A percentile compares a stretch with the other conserved stretches of the same genome.
These are phyloP conservation scores for Neosalanx taihuensis DNA, from an alignment of 2,797 vertebrate species.

Conservation along the genomic window DNA sequence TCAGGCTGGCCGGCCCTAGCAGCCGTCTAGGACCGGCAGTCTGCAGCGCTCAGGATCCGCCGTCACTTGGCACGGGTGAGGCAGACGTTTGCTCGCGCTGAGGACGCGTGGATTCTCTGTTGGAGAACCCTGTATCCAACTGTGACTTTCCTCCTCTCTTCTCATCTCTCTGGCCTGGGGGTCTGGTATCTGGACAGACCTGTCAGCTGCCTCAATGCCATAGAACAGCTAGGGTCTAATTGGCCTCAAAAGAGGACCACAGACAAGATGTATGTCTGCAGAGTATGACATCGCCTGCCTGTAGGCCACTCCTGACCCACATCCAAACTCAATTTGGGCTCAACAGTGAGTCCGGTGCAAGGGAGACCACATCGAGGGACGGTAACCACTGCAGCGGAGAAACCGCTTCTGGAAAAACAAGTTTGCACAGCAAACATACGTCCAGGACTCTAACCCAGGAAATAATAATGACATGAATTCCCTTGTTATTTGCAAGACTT, in stretches of 20 bases:
- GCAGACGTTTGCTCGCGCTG: too few species aligned
- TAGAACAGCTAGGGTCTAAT: constrained; percentile 62
- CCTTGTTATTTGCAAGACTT: too few species aligned
- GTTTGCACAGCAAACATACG: too few species aligned
- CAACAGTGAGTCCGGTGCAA: background rate
- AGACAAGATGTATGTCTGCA: too few species aligned
- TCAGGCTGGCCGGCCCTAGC: background rate
- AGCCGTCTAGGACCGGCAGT: constrained; percentile 7
- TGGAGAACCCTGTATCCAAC: too few species aligned
- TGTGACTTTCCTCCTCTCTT: background rate
- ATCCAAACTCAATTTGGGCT: constrained; percentile 4
- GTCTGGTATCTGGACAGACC: background rate
- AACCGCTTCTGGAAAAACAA: too few species aligned
- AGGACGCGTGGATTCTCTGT: too few species aligned
- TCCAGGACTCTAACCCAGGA: too few species aligned
- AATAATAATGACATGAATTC: too few species aligned
- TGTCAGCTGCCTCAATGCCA: background rate
- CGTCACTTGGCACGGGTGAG: constrained; percentile 21
- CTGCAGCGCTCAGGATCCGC: constrained; percentile 29
- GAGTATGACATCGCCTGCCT: constrained; percentile 15
- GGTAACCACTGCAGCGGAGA: too few species aligned
- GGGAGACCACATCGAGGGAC: too few species aligned
- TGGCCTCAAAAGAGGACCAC: constrained; percentile 47
- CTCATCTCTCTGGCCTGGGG: constrained; percentile 39
- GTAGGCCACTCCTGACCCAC: constrained; percentile 28